These are phyloP conservation scores for Intellagama lesueurii DNA, from an alignment of 2,797 vertebrate species.

Conservation along the genomic window DNA sequence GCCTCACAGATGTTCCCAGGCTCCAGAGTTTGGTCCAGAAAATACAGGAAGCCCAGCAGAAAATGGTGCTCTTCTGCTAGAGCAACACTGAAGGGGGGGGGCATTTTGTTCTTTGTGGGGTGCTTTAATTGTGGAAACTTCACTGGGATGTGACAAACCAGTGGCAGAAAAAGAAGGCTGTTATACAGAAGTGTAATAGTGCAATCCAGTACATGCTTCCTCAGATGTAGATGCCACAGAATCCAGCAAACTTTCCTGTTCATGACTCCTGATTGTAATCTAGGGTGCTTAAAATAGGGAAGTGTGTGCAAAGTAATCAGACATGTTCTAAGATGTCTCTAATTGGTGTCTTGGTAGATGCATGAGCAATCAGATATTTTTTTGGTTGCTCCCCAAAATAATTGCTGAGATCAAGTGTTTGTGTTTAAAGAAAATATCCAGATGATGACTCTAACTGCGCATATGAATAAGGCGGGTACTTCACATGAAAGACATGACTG, in stretches of 20 bases:
- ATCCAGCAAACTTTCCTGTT: not conserved
- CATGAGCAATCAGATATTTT: not conserved
- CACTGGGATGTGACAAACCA: not conserved
- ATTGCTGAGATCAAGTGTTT: no score
- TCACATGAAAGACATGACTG: not conserved
- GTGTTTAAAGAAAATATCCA: not conserved
- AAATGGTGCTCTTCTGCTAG: no score
- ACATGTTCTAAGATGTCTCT: not conserved
- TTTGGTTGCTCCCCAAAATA: no score
- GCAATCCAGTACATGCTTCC: no score
- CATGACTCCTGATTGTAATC: not conserved
- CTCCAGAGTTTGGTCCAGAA: no score
- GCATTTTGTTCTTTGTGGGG: no score
- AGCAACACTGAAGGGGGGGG: no score
- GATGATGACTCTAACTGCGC: not conserved
- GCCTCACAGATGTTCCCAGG: no score
- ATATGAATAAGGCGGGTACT: not conserved
- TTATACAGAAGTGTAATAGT: no score
- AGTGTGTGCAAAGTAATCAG: not conserved
- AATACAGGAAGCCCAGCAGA: no score
- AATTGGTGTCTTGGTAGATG: not conserved
- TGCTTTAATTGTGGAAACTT: not conserved
- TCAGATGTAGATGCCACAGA: not conserved
- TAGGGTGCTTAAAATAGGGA: not conserved
- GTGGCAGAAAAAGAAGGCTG: no score